These are phyloP conservation scores for Caiman crocodilus DNA, from an alignment of 2,797 vertebrate species.

Conservation along the genomic window DNA sequence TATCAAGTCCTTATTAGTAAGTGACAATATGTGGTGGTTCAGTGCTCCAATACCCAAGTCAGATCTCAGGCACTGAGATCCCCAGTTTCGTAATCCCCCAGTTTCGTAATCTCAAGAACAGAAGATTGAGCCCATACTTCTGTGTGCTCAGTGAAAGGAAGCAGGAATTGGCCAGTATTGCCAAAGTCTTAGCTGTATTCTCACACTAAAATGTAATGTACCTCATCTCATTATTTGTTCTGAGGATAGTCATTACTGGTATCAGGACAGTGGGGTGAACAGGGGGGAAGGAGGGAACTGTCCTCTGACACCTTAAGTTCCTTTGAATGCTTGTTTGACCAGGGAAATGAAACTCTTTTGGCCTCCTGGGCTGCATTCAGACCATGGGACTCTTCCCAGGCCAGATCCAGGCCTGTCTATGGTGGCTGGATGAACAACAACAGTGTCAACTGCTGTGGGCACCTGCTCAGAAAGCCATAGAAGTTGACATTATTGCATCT, in stretches of 20 bases:
- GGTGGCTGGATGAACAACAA: no score
- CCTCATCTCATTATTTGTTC: background rate
- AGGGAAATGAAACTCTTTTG: no score
- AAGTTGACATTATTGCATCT: no score
- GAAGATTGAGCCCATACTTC: accelerated
- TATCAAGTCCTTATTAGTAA: background rate
- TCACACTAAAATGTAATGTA: background rate
- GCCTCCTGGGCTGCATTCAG: no score
- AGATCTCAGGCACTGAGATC: background rate
- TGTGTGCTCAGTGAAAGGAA: background rate
- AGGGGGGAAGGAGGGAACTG: no score
- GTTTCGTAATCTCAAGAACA: background rate
- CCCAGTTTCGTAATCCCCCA: background rate
- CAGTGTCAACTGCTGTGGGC: no score
- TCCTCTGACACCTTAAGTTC: background rate
- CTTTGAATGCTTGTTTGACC: background rate
- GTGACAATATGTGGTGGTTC: background rate
- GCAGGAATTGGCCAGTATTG: background rate
- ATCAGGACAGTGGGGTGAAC: no score
- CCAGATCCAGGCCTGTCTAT: no score
- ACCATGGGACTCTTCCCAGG: no score
- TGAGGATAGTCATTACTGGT: no score
- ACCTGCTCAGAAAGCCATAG: no score
- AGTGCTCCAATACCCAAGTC: background rate
- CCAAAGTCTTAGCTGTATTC: background rate